These are phyloP conservation scores for Apamea epomidion DNA, from an alignment of 2,888 invertebrate genomes.

Conservation along the genomic window DNA sequence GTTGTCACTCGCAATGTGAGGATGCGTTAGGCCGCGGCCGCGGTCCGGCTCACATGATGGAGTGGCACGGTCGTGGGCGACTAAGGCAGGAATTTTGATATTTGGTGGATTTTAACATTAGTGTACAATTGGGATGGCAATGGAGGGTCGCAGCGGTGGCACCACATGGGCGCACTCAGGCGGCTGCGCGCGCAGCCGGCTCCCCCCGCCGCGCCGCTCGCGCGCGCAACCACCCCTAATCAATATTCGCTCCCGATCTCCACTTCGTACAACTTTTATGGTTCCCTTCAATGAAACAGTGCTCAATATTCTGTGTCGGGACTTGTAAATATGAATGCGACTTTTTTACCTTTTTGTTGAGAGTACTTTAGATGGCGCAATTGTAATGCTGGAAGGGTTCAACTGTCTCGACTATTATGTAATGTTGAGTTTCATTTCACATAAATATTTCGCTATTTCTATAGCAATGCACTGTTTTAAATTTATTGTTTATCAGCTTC, in stretches of 20 bases:
- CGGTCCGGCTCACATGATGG: slow-evolving; percentile 68
- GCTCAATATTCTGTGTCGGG: slow-evolving; percentile 57
- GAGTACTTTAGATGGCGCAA: slow-evolving; percentile 27
- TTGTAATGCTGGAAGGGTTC: slow-evolving; percentile 27
- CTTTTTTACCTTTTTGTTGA: slow-evolving; percentile 42
- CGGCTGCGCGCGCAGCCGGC: slow-evolving; percentile 71
- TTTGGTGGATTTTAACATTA: slow-evolving; percentile 70
- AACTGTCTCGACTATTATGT: slow-evolving; percentile 26
- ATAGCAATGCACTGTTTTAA: slow-evolving; percentile 26
- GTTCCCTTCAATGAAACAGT: slow-evolving; percentile 77
- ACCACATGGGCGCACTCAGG: slow-evolving; percentile 71
- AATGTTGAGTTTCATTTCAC: slow-evolving; percentile 13
- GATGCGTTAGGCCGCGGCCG: slow-evolving; percentile 65
- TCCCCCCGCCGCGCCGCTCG: slow-evolving; percentile 69
- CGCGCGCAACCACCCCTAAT: slow-evolving; percentile 82
- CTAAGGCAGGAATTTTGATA: slow-evolving; percentile 58
- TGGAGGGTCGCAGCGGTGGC: slow-evolving; percentile 73
- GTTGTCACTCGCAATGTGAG: slow-evolving; percentile 71
- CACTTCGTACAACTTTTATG: slow-evolving; percentile 81
- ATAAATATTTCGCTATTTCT: slow-evolving; percentile 27
- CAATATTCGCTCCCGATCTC: slow-evolving; percentile 85
- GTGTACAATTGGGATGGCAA: slow-evolving; percentile 72
- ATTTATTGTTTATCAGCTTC: slow-evolving; percentile 51
- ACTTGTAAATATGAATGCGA: slow-evolving; percentile 56
- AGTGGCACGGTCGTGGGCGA: slow-evolving; percentile 50